Evolutionary conservation across 1,140 invertebrate species (phyloP), one percentile per base, ranked within the genome.

Genomic region (Drosophila obscura): DNA sequence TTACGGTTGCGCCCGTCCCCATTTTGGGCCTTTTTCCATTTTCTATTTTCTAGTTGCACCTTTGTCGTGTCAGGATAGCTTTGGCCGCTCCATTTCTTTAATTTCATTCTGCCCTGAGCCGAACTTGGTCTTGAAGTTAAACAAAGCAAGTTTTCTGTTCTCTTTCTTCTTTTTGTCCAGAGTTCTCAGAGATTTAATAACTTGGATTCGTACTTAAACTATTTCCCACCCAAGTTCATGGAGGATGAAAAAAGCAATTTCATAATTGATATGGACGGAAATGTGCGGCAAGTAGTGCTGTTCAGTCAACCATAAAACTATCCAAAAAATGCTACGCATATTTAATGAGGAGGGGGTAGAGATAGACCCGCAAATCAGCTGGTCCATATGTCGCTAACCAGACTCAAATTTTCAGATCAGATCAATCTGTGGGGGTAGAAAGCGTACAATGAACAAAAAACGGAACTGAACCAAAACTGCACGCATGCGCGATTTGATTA

Each of bases 401-500:
- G 31, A 16, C 24, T 43, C 11, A 45, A 46, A 48, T 45, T 16
- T 56, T 19, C 35, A 13, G 8, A 49, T 50, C 64, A 15, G 31
- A 64, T 50, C 48, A 44, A 53, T 55, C 44, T 16, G 41, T 41
- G 35, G 16, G 60, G 73, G 44, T 61, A 61, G 60, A 56, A 73
- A 73, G 48, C 22, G 49, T 22, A 62, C 55, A 26, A 26, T 44
- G 16, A 56, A 44, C 7, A 19, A 28, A 61, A 56, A 58, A 51
- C 6, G 5, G 26, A 28, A 28, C 11, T 4, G 11, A 39, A 39
- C 26, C 45, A 43, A 77, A 79, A 83, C 84, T 80, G 82, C 83
- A 88, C 83, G 83, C 83, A 88, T 87, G 83, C 83, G 83, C 83
- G 68, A 64, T 48, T 53, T 57, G 87, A 90, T 90, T 90, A 90